These are phyloP conservation scores for Psophia crepitans DNA, from an alignment of 2,113 vertebrate species.

Conservation along the genomic window DNA sequence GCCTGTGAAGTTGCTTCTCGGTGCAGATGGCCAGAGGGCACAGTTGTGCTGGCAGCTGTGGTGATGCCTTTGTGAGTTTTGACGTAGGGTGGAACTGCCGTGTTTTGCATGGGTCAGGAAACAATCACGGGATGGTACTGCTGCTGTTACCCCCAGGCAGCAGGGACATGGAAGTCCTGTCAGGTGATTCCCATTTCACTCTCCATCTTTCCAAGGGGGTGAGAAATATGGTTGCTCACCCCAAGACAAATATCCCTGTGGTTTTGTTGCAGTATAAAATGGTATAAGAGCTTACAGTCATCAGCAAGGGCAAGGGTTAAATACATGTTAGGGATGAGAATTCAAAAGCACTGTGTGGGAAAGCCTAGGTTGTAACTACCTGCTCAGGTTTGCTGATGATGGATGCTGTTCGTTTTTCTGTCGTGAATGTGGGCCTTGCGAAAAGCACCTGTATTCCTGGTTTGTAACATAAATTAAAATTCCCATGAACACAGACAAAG, in stretches of 20 bases:
- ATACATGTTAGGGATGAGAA: not conserved
- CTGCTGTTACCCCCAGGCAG: not conserved
- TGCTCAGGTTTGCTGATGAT: not conserved
- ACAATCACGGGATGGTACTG: fast-evolving
- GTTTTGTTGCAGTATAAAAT: not conserved
- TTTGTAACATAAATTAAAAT: not conserved
- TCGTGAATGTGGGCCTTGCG: not conserved
- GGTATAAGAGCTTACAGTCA: not conserved
- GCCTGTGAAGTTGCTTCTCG: not conserved
- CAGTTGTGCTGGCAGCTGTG: not conserved
- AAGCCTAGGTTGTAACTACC: not conserved
- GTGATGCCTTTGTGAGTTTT: not conserved
- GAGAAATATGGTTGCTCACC: not conserved
- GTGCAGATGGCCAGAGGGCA: not conserved
- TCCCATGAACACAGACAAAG: not conserved
- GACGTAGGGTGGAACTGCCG: not conserved
- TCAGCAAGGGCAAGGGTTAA: not conserved
- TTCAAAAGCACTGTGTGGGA: not conserved
- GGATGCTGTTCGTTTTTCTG: not conserved
- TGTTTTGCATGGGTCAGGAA: not conserved
- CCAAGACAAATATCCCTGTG: not conserved
- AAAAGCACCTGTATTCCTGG: not conserved
- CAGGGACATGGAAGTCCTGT: not conserved
- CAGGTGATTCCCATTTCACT: not conserved
- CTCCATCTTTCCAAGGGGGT: not conserved